Base-by-base conservation (phyloP, 1,140 invertebrate species). In the Drosophila busckii region DNA sequence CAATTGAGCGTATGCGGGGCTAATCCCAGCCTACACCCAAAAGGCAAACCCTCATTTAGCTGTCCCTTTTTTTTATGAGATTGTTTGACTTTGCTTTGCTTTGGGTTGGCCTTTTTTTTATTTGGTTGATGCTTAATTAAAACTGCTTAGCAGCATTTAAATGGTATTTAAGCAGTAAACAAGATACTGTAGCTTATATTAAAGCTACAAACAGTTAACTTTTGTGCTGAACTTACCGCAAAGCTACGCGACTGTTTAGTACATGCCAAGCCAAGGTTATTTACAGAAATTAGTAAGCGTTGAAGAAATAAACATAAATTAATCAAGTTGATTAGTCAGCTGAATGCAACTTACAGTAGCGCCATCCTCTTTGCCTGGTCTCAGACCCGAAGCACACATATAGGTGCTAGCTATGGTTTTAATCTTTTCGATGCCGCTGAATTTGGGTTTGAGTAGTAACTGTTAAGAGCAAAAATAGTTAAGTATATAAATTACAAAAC, bases 391-490 rank as follows among this genome's bases (percentile, higher is more conserved):
- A 0, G 97, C 98, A 22, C 97, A 92, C 98, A 99, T 99, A 73
- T 99, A 99, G 0, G 97, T 99, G 85, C 96, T 97, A 7, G 97
- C 97, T 52, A 99, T 99, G 0, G 98, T 99, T 88, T 99, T 99
- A 34, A 99, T 99, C 88, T 99, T 99, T 88, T 99, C 98, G 56
- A 99, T 96, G 56, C 94, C 93, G 63, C 94, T 97, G 88, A 96
- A 99, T 80, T 97, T 97, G 0, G 96, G 96, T 82, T 98, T 97
- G 4, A 96, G 87, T n/a, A 98, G 87, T 7, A 98, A 87, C 92
- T 92, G 40, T 1, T 44, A 60, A n/a, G 4, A 2, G 10, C 3
- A 56, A 19, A 4, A 3, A 15, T 19, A 6, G 8, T 9, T 5
- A 15, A 37, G 16, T 35, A 1, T 16, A n/a, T 10, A 2, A 6